Evolutionary conservation across 1,140 invertebrate species (phyloP).

Genomic region (Papilio helenus): DNA sequence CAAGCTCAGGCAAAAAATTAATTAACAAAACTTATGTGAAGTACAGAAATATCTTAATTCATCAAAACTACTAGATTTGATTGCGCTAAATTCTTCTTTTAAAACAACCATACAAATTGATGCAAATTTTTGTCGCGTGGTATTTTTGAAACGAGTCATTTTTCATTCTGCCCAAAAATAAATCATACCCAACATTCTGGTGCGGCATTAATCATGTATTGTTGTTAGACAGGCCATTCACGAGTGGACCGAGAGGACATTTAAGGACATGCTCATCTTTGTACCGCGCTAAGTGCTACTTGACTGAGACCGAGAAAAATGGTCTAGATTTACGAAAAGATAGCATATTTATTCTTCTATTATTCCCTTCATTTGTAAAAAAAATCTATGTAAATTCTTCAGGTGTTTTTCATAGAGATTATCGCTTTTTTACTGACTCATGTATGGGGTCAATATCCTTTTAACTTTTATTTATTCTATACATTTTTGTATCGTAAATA

Average conservation of each 20-base stretch:
- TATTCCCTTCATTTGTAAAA: background rate
- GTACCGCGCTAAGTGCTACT: background rate
- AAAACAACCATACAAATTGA: background rate
- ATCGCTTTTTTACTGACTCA: background rate
- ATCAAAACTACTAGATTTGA: background rate
- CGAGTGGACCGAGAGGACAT: constrained; percentile 9
- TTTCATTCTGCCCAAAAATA: constrained; percentile 4
- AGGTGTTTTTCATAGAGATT: background rate
- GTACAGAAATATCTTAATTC: no score
- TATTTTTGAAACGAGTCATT: background rate
- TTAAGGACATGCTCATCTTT: constrained; percentile 1
- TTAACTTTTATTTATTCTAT: constrained; percentile 24
- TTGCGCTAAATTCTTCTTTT: background rate
- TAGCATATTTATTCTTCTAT: background rate
- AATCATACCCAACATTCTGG: constrained; percentile 14
- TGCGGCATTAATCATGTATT: constrained; percentile 16
- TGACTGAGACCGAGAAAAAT: background rate
- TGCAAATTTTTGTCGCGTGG: background rate
- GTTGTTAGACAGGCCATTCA: background rate
- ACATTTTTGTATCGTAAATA: constrained; percentile 19
- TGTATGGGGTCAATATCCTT: background rate
- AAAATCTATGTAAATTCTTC: background rate
- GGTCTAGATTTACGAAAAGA: background rate
- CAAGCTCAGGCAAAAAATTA: no score
- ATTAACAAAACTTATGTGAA: no score